These are phyloP conservation scores for Phyllotis vaccarum DNA, from an alignment of 2,797 vertebrate species.

Conservation along the genomic window DNA sequence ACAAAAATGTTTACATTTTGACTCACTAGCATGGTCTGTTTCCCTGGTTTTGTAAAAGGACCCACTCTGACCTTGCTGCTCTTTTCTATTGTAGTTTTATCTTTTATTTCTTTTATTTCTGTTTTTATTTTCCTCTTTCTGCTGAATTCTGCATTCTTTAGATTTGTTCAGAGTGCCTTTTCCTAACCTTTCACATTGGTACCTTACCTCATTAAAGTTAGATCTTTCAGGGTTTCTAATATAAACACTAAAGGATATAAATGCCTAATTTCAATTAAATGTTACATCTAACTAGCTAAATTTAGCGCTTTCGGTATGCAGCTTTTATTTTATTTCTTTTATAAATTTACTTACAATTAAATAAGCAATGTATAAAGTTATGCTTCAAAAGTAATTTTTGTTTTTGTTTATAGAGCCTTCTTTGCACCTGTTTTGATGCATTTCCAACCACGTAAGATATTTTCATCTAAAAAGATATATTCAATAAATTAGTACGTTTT, in stretches of 20 bases:
- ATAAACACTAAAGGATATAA: conserved; percentile 47
- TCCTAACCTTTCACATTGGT: conserved; percentile 26
- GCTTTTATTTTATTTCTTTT: conserved; percentile 52
- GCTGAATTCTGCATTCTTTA: conserved; percentile 47
- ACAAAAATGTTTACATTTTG: not conserved
- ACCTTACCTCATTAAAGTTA: conserved; percentile 53
- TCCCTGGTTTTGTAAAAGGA: conserved; percentile 3
- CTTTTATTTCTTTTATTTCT: conserved; percentile 46
- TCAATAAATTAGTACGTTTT: not conserved
- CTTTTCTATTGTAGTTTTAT: not conserved
- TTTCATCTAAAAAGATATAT: conserved; percentile 19
- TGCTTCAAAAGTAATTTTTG: not conserved
- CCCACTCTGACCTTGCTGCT: not conserved
- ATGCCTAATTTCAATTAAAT: conserved; percentile 61
- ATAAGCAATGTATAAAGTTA: not conserved
- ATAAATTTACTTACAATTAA: conserved; percentile 48
- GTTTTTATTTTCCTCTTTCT: conserved; percentile 47
- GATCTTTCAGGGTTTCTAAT: conserved; percentile 28
- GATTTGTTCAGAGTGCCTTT: conserved; percentile 26
- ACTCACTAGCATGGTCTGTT: not conserved
- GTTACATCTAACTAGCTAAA: conserved; percentile 48
- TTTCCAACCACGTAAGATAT: not conserved
- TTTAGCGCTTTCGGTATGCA: not conserved
- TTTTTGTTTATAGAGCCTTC: not conserved
- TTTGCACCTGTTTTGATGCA: not conserved